Conservation (phyloP, 2,797 vertebrate species). For the Alectoris magna region DNA sequence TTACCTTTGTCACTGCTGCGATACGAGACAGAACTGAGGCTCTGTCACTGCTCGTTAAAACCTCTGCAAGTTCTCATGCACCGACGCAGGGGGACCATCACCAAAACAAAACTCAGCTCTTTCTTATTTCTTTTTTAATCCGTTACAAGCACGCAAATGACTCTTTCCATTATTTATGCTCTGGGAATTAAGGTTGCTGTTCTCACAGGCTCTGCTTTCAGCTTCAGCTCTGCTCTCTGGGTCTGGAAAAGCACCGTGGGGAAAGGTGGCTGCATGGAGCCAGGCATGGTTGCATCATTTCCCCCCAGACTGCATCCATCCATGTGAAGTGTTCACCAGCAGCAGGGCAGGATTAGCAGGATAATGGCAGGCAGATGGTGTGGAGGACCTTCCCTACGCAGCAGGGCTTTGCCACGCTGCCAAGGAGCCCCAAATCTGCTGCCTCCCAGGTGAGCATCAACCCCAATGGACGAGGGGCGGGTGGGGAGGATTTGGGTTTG, state of each 20-base stretch:
- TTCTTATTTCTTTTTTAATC: constrained; percentile 33
- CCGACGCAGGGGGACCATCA: background rate
- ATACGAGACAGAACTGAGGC: constrained; percentile 18
- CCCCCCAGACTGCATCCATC: background rate
- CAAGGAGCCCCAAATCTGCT: background rate
- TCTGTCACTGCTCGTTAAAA: constrained; percentile 28
- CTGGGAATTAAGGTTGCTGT: background rate
- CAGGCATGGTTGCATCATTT: rapidly evolving
- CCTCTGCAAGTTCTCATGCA: background rate
- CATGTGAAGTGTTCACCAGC: background rate
- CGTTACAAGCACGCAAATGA: background rate
- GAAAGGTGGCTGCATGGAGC: background rate
- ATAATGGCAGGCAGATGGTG: background rate
- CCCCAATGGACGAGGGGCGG: background rate
- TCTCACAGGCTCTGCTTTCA: background rate
- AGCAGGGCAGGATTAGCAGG: background rate
- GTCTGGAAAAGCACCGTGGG: background rate
- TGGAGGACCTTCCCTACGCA: background rate
- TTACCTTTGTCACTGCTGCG: background rate
- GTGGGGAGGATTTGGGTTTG: background rate
- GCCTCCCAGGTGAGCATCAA: background rate
- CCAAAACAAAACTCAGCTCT: background rate
- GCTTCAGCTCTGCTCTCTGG: constrained; percentile 13
- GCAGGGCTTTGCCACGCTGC: background rate
- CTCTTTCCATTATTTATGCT: constrained; percentile 23